These are phyloP conservation scores for Tenthredo livida DNA, from an alignment of 2,888 invertebrate genomes.

Conservation along the genomic window DNA sequence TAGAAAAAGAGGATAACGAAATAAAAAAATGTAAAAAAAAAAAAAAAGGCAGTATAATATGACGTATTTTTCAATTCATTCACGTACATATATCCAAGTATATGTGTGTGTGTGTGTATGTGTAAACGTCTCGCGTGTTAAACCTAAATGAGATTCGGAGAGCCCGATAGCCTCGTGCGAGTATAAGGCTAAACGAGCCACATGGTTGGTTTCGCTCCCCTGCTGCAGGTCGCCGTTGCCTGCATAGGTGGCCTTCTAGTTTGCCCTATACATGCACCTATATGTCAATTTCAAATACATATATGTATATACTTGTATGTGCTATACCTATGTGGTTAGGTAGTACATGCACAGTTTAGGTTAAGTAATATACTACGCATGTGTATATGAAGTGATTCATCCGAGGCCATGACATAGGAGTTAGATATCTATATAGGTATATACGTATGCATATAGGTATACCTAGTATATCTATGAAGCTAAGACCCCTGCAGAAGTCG, in stretches of 20 bases:
- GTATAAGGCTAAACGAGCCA: not conserved
- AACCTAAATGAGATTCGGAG: not conserved
- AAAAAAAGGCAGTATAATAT: not conserved
- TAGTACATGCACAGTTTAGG: not conserved
- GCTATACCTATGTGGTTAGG: not conserved
- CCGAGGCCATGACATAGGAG: constrained; percentile 1
- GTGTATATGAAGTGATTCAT: constrained; percentile 2
- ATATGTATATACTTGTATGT: not conserved
- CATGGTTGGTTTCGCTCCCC: not conserved
- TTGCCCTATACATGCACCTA: not conserved
- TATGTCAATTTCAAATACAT: not conserved
- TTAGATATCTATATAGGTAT: not conserved
- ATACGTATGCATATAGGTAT: not conserved
- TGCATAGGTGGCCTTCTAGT: not conserved
- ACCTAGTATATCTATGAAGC: not conserved
- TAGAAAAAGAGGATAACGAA: not conserved
- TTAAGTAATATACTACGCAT: not conserved
- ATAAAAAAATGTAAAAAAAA: no score
- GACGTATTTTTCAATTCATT: not conserved
- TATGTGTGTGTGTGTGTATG: no score
- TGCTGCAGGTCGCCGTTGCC: not conserved
- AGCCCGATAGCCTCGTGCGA: not conserved
- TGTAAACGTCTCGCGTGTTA: not conserved
- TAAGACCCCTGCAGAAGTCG: not conserved
- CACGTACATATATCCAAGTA: no score